Percentiles rank a stretch among this genome's conserved stretches.
These are phyloP conservation scores for Acipenser ruthenus DNA, from an alignment of 2,797 vertebrate genomes.

Conservation along the genomic window DNA sequence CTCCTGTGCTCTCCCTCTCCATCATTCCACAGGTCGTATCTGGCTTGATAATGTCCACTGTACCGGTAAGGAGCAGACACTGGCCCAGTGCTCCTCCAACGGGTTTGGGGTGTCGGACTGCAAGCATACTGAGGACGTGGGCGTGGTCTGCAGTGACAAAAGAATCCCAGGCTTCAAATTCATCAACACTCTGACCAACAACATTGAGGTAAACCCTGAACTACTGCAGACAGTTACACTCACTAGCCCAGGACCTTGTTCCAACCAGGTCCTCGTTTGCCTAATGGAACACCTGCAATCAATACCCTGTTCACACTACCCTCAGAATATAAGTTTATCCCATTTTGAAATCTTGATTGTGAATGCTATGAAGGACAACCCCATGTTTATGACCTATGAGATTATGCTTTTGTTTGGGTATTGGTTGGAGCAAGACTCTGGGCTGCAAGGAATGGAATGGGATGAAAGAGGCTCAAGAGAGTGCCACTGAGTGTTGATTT, in stretches of 20 bases:
- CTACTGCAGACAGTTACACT: slow-evolving; percentile 19
- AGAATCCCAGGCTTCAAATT: slow-evolving; percentile 86
- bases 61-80: slow-evolving; percentile 65
- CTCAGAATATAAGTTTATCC: too few relatives aligned
- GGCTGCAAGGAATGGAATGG: too few relatives aligned
- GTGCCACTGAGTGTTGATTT: too few relatives aligned
- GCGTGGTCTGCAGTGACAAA: slow-evolving; percentile 79
- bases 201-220: slow-evolving; percentile 56
- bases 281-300: too few relatives aligned
- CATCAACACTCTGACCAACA: slow-evolving; percentile 57
- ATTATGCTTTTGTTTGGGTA: too few relatives aligned
- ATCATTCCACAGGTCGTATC: slow-evolving; percentile 62
- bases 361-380: too few relatives aligned
- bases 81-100: slow-evolving; percentile 76
- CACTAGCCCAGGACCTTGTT: neutral
- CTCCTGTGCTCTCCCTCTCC: slow-evolving; percentile 5
- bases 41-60: slow-evolving; percentile 92
- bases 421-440: too few relatives aligned
- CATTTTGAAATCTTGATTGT: too few relatives aligned
- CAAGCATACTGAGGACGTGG: slow-evolving; percentile 88
- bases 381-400: too few relatives aligned
- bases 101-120: slow-evolving; percentile 89
- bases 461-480: too few relatives aligned
- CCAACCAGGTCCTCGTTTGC: too few relatives aligned
- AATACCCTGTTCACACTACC: too few relatives aligned